Conservation (phyloP, 2,888 invertebrate genomes). For the Pollenia amentaria region DNA sequence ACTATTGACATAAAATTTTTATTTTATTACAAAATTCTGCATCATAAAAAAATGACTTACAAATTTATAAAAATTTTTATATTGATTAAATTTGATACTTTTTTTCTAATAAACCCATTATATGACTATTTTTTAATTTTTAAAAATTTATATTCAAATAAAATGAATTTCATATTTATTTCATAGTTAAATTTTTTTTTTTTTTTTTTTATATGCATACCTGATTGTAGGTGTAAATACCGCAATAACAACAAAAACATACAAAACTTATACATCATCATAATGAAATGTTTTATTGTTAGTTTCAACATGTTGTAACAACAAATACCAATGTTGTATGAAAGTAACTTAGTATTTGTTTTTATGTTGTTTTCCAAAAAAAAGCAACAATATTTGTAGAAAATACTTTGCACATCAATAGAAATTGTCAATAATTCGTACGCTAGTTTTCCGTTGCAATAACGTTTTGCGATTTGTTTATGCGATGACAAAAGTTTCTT, state of each 20-base stretch:
- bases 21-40: too few species aligned
- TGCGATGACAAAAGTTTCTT: constrained; percentile 65
- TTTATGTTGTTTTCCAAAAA: background rate
- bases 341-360: background rate
- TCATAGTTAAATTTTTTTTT: too few species aligned
- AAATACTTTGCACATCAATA: constrained; percentile 48
- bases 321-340: background rate
- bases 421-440: constrained; percentile 70
- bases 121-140: too few species aligned
- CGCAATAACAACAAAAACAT: background rate
- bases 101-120: too few species aligned
- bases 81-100: too few species aligned
- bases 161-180: too few species aligned
- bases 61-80: too few species aligned
- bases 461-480: constrained; percentile 67
- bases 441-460: constrained; percentile 63
- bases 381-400: background rate
- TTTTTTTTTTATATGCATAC: too few species aligned
- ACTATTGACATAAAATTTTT: too few species aligned
- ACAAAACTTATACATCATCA: constrained; percentile 30
- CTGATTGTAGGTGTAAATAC: constrained; percentile 42
- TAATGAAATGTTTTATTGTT: constrained; percentile 23
- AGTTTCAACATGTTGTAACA: constrained; percentile 16
- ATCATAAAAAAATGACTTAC: too few species aligned
- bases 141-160: too few species aligned